Conservation (phyloP, 2,113 vertebrate genomes). For the Lophochroa leadbeateri region DNA sequence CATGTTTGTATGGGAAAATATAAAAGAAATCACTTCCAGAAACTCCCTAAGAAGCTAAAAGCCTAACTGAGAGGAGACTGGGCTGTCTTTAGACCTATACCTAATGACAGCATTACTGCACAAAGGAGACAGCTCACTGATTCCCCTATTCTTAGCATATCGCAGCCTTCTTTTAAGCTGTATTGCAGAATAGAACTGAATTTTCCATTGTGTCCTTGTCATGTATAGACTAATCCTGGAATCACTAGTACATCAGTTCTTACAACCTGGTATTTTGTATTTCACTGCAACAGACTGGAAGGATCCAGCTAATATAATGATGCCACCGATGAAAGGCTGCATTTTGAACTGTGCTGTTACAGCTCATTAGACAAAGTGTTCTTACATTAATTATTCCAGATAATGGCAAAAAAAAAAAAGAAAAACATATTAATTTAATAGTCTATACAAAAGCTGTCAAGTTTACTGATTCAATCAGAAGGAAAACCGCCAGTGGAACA, state of each 20-base stretch:
- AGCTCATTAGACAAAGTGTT: not conserved
- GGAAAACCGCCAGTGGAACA: not conserved
- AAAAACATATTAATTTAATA: not conserved
- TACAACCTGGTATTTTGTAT: not conserved
- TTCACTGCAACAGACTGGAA: not conserved
- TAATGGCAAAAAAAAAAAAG: not conserved
- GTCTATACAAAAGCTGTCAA: constrained; percentile 1
- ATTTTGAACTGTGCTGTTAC: not conserved
- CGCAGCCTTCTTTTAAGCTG: not conserved
- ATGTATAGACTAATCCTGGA: not conserved
- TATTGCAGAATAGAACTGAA: not conserved
- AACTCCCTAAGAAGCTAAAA: not conserved
- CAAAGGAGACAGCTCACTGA: not conserved
- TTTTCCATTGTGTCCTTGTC: not conserved
- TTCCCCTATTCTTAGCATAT: not conserved
- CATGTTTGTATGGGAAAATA: not conserved
- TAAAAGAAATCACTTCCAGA: not conserved
- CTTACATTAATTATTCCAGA: constrained; percentile 13
- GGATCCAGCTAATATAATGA: not conserved
- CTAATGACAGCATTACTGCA: not conserved
- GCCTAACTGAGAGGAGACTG: no score
- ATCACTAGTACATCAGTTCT: not conserved
- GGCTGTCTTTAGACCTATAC: not conserved
- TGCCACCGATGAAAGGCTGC: not conserved
- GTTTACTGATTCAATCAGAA: constrained; percentile 27